Evolutionary conservation across 2,113 vertebrate species (phyloP).

Genomic region (Gadus chalcogrammus): DNA sequence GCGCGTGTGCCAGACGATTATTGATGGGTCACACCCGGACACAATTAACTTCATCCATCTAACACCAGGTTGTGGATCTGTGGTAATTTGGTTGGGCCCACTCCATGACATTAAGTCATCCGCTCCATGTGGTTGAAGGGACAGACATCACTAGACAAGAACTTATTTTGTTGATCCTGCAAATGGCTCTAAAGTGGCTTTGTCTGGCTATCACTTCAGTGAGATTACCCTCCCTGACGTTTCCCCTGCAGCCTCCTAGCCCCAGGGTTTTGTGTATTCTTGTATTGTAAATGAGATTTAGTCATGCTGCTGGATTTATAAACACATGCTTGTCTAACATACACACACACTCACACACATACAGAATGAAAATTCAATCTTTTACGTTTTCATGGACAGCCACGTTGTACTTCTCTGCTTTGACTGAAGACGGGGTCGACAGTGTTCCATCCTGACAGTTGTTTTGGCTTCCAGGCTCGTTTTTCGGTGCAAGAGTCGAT

Average conservation of each 20-base stretch:
- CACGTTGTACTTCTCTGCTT: too few relatives aligned
- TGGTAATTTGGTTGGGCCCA: too few relatives aligned
- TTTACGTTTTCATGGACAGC: too few relatives aligned
- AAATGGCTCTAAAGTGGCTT: neutral
- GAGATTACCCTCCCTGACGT: neutral
- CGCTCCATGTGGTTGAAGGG: too few relatives aligned
- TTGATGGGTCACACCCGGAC: too few relatives aligned
- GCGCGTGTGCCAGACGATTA: too few relatives aligned
- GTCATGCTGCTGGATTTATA: slow-evolving; percentile 29
- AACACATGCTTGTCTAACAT: neutral
- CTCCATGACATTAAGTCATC: too few relatives aligned
- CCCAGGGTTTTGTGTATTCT: slow-evolving; percentile 8
- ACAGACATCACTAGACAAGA: too few relatives aligned
- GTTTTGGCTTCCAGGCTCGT: slow-evolving; percentile 71
- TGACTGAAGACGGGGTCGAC: neutral
- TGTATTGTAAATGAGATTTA: slow-evolving; percentile 39
- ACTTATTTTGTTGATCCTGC: neutral
- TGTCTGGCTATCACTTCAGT: neutral
- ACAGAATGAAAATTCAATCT: too few relatives aligned
- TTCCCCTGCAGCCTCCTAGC: neutral
- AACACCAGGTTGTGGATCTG: too few relatives aligned
- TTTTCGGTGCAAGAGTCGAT: slow-evolving; percentile 74
- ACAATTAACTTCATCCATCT: too few relatives aligned
- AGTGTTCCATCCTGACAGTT: neutral
- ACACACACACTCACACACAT: too few relatives aligned